Evolutionary conservation across 2,797 vertebrate species (phyloP).

Genomic region (Periparus ater): DNA sequence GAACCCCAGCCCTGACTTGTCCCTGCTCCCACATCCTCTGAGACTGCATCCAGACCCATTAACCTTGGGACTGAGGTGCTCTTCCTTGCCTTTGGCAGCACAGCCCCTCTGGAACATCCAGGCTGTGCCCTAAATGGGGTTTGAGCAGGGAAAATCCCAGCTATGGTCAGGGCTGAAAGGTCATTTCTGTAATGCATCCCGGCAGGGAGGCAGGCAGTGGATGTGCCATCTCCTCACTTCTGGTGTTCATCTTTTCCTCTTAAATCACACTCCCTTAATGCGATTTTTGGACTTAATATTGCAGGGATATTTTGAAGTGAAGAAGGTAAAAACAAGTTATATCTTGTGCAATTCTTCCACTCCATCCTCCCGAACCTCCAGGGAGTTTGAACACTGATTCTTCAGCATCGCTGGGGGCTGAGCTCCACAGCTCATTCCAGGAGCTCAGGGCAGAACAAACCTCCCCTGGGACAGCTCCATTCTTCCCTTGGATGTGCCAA

Average conservation of each 20-base stretch:
- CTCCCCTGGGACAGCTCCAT: neutral
- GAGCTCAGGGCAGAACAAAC: constrained; percentile 5
- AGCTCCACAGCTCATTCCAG: neutral
- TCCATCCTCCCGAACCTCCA: neutral
- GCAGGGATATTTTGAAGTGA: neutral
- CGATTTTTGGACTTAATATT: neutral
- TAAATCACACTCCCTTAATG: neutral
- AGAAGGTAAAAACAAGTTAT: neutral
- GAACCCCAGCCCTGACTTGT: neutral
- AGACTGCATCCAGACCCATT: neutral
- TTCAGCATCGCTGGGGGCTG: neutral
- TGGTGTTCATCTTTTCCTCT: neutral
- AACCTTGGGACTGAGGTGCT: neutral
- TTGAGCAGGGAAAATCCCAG: neutral
- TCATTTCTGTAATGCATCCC: neutral
- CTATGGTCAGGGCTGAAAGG: neutral
- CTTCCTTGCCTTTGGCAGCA: neutral
- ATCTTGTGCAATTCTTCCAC: neutral
- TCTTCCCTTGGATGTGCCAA: neutral
- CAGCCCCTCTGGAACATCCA: neutral
- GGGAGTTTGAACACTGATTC: neutral
- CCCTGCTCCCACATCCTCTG: neutral
- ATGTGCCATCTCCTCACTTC: neutral
- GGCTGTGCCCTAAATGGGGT: neutral
- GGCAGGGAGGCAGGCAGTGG: neutral